These are phyloP conservation scores for Antechinus flavipes DNA, from an alignment of 2,113 vertebrate species.

Conservation along the genomic window DNA sequence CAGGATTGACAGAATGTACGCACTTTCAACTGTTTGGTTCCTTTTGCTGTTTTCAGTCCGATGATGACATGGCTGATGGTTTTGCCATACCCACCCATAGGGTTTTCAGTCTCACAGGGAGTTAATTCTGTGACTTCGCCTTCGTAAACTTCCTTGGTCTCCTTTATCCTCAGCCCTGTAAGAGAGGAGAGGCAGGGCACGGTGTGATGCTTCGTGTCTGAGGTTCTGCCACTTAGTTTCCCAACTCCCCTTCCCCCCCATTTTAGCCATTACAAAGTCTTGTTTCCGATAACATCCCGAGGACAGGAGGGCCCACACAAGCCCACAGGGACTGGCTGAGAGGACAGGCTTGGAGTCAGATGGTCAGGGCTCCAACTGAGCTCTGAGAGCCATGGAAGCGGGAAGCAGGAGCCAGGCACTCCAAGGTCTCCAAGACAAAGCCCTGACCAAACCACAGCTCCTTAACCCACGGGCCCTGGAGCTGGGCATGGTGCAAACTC, in stretches of 20 bases:
- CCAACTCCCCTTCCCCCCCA: background rate
- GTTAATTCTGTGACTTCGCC: constrained; percentile 98
- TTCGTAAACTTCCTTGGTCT: constrained; percentile 99
- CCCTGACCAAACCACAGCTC: background rate
- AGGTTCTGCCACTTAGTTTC: background rate
- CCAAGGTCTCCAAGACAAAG: background rate
- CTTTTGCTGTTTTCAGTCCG: constrained; percentile 97
- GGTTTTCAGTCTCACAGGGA: constrained; percentile 98
- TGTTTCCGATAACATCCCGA: background rate
- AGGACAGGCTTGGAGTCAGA: background rate
- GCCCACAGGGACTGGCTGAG: background rate
- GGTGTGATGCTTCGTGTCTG: background rate
- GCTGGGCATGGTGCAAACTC: background rate
- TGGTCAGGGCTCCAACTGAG: background rate
- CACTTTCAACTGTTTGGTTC: constrained; percentile 98
- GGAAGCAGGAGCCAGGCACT: background rate
- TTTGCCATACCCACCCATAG: constrained; percentile 98
- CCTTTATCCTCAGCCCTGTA: constrained; percentile 96
- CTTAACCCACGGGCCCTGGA: background rate
- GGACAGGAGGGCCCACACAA: background rate
- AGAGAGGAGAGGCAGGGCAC: constrained; percentile 54
- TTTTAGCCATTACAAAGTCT: background rate
- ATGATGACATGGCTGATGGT: constrained; percentile 99
- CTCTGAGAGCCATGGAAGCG: background rate
- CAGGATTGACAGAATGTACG: background rate